Conservation (phyloP, 2,113 vertebrate genomes). For the Triplophysa dalaica region DNA sequence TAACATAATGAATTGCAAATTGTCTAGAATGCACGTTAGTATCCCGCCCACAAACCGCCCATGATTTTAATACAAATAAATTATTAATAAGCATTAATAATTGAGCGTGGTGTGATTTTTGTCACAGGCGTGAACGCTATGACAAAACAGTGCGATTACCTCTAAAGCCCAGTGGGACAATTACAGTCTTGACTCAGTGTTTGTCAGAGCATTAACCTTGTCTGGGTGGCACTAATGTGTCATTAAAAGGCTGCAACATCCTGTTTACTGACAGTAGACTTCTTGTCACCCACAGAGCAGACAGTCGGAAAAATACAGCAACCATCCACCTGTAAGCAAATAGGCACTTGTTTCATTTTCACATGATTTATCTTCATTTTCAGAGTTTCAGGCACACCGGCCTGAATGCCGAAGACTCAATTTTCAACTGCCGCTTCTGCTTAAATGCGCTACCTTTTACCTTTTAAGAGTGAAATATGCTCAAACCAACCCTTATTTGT, state of each 20-base stretch:
- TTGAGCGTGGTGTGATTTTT: neutral
- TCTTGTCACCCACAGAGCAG: constrained; percentile 12
- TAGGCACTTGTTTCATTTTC: neutral
- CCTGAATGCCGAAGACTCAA: constrained; percentile 13
- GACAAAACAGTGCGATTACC: constrained; percentile 3
- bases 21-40: neutral
- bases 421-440: neutral
- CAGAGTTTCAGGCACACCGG: neutral
- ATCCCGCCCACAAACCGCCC: constrained; percentile 1
- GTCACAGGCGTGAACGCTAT: constrained; percentile 8
- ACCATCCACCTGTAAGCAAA: neutral
- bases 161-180: constrained; percentile 38
- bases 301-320: neutral
- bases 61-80: constrained; percentile 14
- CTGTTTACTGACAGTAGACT: constrained; percentile 49
- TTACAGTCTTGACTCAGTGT: constrained; percentile 46
- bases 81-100: constrained; percentile 23
- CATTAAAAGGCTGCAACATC: constrained; percentile 42
- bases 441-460: neutral
- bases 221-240: constrained; percentile 45
- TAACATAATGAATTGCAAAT: neutral
- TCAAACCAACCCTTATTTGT: constrained; percentile 20
- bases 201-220: constrained; percentile 47
- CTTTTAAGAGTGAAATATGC: neutral
- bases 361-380: neutral